Percentiles rank a stretch among this genome's conserved stretches.
Conservation (phyloP, 2,113 vertebrate species). For the Microtus ochrogaster region DNA sequence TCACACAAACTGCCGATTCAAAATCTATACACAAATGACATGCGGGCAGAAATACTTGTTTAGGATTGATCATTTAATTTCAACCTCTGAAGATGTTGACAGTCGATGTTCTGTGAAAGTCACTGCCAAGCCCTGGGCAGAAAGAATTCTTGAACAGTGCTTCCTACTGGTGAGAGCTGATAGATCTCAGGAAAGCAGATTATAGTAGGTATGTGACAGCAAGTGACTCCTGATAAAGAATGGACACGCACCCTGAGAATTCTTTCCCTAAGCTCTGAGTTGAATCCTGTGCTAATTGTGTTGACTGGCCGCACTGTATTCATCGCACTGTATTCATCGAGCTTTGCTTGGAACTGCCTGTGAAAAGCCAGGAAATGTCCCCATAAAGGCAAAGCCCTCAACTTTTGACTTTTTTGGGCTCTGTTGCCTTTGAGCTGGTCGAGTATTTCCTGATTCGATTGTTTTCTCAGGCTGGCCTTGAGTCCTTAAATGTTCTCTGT, state of each 20-base stretch:
- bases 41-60: conserved; percentile 3
- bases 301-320: background rate
- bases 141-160: background rate
- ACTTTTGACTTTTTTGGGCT: conserved; percentile 65
- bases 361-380: conserved; percentile 66
- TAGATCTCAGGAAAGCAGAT: background rate
- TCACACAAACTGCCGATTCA: background rate
- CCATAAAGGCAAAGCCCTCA: conserved; percentile 60
- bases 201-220: background rate
- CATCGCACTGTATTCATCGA: background rate
- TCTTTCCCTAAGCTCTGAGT: background rate
- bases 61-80: background rate
- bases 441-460: conserved; percentile 77
- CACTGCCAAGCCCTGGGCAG: background rate
- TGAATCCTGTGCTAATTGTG: background rate
- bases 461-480: conserved; percentile 78
- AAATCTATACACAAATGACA: background rate
- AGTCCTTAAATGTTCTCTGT: conserved; percentile 74
- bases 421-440: conserved; percentile 50
- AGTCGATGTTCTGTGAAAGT: background rate
- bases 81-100: background rate
- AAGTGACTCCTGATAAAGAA: background rate
- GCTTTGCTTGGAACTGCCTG: conserved; percentile 53
- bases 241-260: background rate
- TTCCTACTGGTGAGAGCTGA: background rate